Evolutionary conservation across 1,140 invertebrate genomes (phyloP).

Genomic region (Anadara kagoshimensis): DNA sequence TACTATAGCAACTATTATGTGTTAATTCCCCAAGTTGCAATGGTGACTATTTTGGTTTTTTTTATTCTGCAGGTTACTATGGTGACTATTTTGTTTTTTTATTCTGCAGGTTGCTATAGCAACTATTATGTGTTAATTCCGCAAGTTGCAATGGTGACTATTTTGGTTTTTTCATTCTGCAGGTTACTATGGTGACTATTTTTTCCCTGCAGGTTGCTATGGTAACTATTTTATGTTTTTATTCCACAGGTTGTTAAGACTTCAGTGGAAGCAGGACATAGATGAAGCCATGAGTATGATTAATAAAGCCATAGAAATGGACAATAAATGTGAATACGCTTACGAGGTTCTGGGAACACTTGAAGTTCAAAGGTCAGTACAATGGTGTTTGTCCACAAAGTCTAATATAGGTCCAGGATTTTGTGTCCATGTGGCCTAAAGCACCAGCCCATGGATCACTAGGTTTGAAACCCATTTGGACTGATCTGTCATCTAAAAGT

Average conservation of each 20-base stretch:
- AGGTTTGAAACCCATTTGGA: neutral
- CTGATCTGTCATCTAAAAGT: neutral
- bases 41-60: too few relatives aligned
- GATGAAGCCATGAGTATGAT: constrained; percentile 87
- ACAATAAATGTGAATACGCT: constrained; percentile 94
- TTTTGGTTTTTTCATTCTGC: constrained; percentile 85
- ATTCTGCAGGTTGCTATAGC: too few relatives aligned
- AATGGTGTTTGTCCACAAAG: neutral
- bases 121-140: too few relatives aligned
- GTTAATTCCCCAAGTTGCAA: too few relatives aligned
- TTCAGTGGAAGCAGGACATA: constrained; percentile 88
- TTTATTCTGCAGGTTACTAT: too few relatives aligned
- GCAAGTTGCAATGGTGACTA: too few relatives aligned
- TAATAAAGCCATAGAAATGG: constrained; percentile 88
- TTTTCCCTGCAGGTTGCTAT: neutral
- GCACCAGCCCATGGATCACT: neutral
- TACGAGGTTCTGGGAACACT: constrained; percentile 96
- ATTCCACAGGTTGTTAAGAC: constrained; percentile 79
- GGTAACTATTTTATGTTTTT: too few relatives aligned
- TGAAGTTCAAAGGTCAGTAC: constrained; percentile 89
- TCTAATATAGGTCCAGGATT: neutral
- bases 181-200: constrained; percentile 77
- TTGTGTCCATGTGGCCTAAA: neutral
- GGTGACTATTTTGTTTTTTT: too few relatives aligned
- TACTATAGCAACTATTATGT: too few relatives aligned